Percentiles rank a stretch among this genome's conserved stretches.
Evolutionary conservation across 2,113 vertebrate genomes (phyloP).

Genomic region (Pituophis catenifer): DNA sequence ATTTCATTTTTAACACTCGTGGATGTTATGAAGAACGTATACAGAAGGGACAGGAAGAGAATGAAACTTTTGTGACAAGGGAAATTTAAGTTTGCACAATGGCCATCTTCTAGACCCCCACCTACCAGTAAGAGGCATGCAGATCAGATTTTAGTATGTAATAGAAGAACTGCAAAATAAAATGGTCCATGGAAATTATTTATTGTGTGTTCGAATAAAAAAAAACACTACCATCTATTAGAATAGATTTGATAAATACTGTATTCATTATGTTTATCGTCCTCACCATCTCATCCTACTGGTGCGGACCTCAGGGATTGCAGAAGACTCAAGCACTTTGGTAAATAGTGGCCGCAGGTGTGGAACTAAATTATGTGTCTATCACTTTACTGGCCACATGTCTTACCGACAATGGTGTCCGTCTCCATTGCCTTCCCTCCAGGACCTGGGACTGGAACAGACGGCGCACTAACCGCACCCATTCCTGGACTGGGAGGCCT

Average conservation of each 20-base stretch:
- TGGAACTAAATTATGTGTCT: neutral
- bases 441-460: neutral
- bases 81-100: neutral
- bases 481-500: neutral
- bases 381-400: neutral
- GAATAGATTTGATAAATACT: neutral
- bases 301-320: neutral
- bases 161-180: neutral
- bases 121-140: neutral
- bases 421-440: neutral
- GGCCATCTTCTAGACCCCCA: neutral
- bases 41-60: constrained; percentile 28
- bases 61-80: neutral
- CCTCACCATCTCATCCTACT: neutral
- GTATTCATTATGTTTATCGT: neutral
- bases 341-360: neutral
- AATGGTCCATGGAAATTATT: neutral
- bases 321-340: neutral
- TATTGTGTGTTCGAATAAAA: neutral
- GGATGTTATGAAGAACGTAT: constrained; percentile 28
- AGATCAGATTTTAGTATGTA: neutral
- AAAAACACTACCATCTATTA: neutral
- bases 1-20: constrained; percentile 48
- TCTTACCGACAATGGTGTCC: neutral
- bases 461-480: neutral